A percentile compares a stretch with the other conserved stretches of the same genome.
These are phyloP conservation scores for Mimumesa dahlbomi DNA, from an alignment of 2,888 invertebrate species.

Conservation along the genomic window DNA sequence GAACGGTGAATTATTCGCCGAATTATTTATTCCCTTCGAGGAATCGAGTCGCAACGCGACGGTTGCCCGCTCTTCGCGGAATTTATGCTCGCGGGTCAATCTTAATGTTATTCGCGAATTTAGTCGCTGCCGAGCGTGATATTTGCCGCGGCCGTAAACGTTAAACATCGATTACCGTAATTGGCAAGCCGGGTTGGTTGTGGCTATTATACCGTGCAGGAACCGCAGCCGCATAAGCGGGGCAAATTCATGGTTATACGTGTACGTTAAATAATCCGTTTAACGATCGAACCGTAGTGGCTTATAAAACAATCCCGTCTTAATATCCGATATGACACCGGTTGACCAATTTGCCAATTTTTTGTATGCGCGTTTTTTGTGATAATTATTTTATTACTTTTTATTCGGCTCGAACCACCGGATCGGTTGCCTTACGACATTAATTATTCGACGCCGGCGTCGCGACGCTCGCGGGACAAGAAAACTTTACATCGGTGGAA, in stretches of 20 bases:
- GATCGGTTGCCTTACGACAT: background rate
- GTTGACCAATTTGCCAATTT: conserved; percentile 2
- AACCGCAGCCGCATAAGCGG: conserved; percentile 62
- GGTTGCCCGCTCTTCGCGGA: background rate
- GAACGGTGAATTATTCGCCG: conserved; percentile 11
- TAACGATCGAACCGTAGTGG: conserved; percentile 57
- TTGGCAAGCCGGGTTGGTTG: conserved; percentile 63
- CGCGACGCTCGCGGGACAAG: conserved; percentile 3
- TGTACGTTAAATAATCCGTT: conserved; percentile 70
- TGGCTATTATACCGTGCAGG: conserved; percentile 54
- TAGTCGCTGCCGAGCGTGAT: conserved; percentile 19
- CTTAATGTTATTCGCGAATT: conserved; percentile 26
- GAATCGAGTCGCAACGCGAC: background rate
- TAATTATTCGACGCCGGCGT: conserved; percentile 32
- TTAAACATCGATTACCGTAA: conserved; percentile 74
- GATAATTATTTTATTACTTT: background rate
- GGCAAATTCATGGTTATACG: conserved; percentile 67
- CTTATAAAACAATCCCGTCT: too few species aligned
- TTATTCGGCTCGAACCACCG: background rate
- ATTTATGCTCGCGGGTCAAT: background rate
- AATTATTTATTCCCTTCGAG: conserved; percentile 35
- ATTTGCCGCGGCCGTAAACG: conserved; percentile 62
- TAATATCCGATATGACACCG: conserved; percentile 21
- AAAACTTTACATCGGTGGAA: background rate
- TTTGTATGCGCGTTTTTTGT: background rate